Evolutionary conservation across 2,113 vertebrate genomes (phyloP).

Genomic region (Psilopogon haemacephalus): DNA sequence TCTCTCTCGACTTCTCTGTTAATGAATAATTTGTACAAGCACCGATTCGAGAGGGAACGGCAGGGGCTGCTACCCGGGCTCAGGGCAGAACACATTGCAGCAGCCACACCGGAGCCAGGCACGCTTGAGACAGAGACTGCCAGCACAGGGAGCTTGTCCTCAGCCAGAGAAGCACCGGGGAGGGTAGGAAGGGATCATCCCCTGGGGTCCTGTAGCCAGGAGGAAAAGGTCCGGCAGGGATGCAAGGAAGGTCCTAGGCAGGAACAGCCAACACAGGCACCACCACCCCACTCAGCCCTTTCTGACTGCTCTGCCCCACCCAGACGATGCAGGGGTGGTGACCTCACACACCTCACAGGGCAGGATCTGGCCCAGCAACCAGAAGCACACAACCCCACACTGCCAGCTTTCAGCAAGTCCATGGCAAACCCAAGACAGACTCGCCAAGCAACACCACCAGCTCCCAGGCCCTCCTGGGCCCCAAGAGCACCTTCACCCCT

Average conservation of each 20-base stretch:
- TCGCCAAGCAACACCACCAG: background rate
- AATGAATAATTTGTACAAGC: conserved; percentile 31
- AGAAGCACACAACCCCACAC: fast-evolving
- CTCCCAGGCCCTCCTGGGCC: background rate
- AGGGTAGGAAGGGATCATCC: background rate
- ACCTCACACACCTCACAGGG: background rate
- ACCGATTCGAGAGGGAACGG: background rate
- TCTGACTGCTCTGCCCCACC: background rate
- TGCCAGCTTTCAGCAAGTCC: background rate
- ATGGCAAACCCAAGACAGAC: background rate
- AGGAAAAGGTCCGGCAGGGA: background rate
- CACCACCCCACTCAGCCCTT: background rate
- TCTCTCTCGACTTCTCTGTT: background rate
- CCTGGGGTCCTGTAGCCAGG: fast-evolving
- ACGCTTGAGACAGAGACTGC: fast-evolving
- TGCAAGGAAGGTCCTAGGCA: background rate
- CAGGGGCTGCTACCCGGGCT: background rate
- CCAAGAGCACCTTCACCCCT: background rate
- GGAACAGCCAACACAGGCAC: background rate
- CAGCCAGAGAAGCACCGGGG: fast-evolving
- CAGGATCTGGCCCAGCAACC: background rate
- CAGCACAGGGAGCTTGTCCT: fast-evolving
- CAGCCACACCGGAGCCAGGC: fast-evolving
- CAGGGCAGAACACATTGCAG: background rate
- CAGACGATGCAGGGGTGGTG: fast-evolving